Evolutionary conservation across 2,113 vertebrate genomes (phyloP).

Genomic region (Craseonycteris thonglongyai): DNA sequence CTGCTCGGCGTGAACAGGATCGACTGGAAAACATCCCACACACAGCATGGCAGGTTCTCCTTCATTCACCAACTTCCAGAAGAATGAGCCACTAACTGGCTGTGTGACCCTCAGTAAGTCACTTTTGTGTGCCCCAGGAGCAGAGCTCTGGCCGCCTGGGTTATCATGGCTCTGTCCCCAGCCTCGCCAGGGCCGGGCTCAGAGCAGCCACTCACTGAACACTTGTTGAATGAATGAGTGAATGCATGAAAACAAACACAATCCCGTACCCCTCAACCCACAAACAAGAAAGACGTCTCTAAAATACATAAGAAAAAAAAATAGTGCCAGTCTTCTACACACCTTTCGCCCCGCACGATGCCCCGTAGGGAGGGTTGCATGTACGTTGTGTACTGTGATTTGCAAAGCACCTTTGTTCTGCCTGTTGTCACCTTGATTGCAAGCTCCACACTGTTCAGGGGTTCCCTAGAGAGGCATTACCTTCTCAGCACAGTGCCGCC

Average conservation of each 20-base stretch:
- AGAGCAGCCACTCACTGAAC: not conserved
- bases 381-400: not conserved
- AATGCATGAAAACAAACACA: not conserved
- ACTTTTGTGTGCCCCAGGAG: not conserved
- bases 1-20: not conserved
- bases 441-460: not conserved
- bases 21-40: not conserved
- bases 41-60: not conserved
- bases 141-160: not conserved
- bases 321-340: not conserved
- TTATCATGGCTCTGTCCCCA: not conserved
- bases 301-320: not conserved
- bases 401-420: not conserved
- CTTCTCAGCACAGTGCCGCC: not conserved
- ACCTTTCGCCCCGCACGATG: not conserved
- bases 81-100: too few relatives aligned
- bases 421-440: not conserved
- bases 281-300: not conserved
- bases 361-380: rapidly evolving
- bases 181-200: not conserved
- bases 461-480: not conserved
- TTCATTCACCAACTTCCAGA: not conserved
- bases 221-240: not conserved
- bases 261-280: not conserved
- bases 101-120: too few relatives aligned